Base-by-base conservation (phyloP, 2,888 invertebrate genomes). In the Lycaena phlaeas region DNA sequence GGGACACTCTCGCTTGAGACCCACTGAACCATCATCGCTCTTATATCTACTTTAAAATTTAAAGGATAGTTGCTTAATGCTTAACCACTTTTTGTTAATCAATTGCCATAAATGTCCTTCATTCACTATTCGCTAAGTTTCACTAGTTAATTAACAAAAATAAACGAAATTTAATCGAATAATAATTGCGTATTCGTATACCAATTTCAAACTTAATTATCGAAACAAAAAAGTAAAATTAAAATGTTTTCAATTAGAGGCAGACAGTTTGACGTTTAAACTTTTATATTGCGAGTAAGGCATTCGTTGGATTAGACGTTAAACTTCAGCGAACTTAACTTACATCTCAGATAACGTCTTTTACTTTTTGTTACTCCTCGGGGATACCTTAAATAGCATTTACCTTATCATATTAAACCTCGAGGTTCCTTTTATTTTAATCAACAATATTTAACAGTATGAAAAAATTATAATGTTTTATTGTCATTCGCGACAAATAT, bases 201-300 rank as follows among this genome's bases (percentile, higher is more conserved):
- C 11, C 34, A 22, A 34, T 18, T 12, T 22, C 18, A 12, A 34
- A 12, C 7, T 34, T 10, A 18, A 22, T 11, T 18, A 22, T 34
- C 5, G 22, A 7, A 22, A 2, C 5, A 22, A 22, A 34, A 34
- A 34, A 34, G 18, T 17, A 7, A 34, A 18, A 34, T 34, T 34
- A 12, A 34, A 34, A 9, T 29, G 34, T 34, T 34, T 34, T 34
- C 34, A 34, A 34, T 34, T 34, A 18, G 5, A 29, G n/a, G 14
- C 29, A 14, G 29, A 4, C 34, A 34, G 34, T 12, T 12, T 7
- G 34, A 34, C 22, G 18, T 34, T 18, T 18, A 17, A 12, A 34
- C 22, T 22, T 34, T 22, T 34, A 18, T 22, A 22, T 22, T 34
- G 34, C 34, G 17, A 17, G 31, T 31, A 18, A 34, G 22, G 34